A percentile compares a stretch with the other conserved stretches of the same genome.
Evolutionary conservation across 2,797 vertebrate species (phyloP).

Genomic region (Melanotaenia nigrans): DNA sequence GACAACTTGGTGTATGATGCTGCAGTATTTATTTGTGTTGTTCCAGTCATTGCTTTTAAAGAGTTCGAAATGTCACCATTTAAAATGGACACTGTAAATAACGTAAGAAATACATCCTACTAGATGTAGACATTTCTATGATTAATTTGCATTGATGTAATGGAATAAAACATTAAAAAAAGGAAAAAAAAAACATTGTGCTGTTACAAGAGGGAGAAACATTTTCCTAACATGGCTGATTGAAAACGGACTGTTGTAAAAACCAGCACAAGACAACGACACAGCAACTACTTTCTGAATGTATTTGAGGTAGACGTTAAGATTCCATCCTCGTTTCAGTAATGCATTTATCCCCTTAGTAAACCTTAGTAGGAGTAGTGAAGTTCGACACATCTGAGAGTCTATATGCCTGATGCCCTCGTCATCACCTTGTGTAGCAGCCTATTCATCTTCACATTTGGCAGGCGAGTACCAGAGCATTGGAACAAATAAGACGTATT

Average conservation of each 20-base stretch:
- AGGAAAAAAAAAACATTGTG: constrained; percentile 76
- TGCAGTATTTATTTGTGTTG: constrained; percentile 86
- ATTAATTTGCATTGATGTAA: constrained; percentile 84
- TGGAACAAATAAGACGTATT: constrained; percentile 24
- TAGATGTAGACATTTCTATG: constrained; percentile 83
- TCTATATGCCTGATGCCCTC: constrained; percentile 43
- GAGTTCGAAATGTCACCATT: constrained; percentile 77
- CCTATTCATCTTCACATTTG: constrained; percentile 51
- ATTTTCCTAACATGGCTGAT: constrained; percentile 89
- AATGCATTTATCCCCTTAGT: constrained; percentile 55
- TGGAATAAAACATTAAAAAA: constrained; percentile 64
- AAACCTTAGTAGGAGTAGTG: constrained; percentile 52
- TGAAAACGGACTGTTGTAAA: constrained; percentile 91
- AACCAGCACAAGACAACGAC: constrained; percentile 88
- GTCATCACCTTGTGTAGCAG: constrained; percentile 67
- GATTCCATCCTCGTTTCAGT: constrained; percentile 75
- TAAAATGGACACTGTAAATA: constrained; percentile 83
- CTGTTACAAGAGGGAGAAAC: constrained; percentile 84
- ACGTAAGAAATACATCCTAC: constrained; percentile 73
- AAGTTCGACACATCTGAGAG: constrained; percentile 42
- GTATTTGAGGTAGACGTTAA: constrained; percentile 85
- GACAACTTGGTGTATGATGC: constrained; percentile 84
- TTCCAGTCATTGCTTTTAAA: constrained; percentile 83
- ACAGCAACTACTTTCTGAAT: constrained; percentile 87
- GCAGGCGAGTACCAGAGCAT: constrained; percentile 36